A percentile compares a stretch with the other conserved stretches of the same genome.
Evolutionary conservation across 2,797 vertebrate genomes (phyloP).

Genomic region (Dendrocincla tyrannina): DNA sequence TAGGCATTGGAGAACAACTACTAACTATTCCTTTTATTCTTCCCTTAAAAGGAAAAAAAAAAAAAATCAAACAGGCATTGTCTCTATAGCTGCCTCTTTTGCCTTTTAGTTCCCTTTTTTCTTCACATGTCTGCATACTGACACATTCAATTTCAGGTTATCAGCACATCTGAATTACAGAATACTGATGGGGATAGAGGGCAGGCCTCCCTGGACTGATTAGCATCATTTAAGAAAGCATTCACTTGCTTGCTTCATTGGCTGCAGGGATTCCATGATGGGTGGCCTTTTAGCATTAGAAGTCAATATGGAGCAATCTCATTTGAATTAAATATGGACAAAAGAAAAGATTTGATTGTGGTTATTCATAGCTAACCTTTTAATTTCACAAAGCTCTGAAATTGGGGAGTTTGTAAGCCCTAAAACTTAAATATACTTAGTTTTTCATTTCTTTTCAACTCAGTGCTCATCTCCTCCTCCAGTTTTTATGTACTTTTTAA

Average conservation of each 20-base stretch:
- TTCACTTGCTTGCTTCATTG: conserved; percentile 83
- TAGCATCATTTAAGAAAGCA: conserved; percentile 97
- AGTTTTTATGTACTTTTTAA: conserved; percentile 51
- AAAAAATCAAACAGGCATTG: conserved; percentile 57
- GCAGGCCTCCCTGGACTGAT: conserved; percentile 94
- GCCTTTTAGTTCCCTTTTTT: conserved; percentile 68
- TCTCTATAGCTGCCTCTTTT: conserved; percentile 62
- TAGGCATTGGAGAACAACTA: conserved; percentile 65
- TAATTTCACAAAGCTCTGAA: conserved; percentile 71
- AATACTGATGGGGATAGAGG: conserved; percentile 90
- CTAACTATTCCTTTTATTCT: conserved; percentile 66
- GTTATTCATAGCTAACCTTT: conserved; percentile 79
- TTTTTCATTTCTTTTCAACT: conserved; percentile 54
- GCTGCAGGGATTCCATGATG: conserved; percentile 86
- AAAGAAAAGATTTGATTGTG: conserved; percentile 78
- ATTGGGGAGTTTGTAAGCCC: conserved; percentile 53
- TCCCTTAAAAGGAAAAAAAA: conserved; percentile 37
- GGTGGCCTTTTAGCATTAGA: conserved; percentile 89
- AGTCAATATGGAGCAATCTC: conserved; percentile 88
- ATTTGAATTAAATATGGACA: conserved; percentile 86
- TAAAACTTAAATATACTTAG: conserved; percentile 58
- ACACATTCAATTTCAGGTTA: conserved; percentile 95
- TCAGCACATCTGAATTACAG: conserved; percentile 93
- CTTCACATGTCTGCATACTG: conserved; percentile 81
- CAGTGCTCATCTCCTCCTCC: conserved; percentile 28